Conservation (phyloP, 2,888 invertebrate genomes). For the Entomobrya multifasciata region DNA sequence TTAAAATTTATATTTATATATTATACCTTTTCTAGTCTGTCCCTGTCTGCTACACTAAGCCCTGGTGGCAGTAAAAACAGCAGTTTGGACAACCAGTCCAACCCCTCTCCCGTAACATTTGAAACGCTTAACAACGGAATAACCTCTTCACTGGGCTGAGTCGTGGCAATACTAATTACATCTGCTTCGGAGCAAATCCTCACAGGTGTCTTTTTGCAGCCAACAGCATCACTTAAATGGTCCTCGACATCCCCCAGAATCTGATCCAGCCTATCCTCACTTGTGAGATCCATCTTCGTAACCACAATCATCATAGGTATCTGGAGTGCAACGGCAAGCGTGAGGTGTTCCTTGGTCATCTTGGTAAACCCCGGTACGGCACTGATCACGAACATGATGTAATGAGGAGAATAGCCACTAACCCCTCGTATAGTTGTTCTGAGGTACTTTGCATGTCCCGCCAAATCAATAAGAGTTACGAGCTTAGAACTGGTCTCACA, state of each 20-base stretch:
- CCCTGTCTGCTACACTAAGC: conserved; percentile 85
- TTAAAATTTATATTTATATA: no score
- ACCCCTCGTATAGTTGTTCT: conserved; percentile 97
- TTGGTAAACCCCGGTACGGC: conserved; percentile 90
- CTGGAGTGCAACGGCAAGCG: conserved; percentile 89
- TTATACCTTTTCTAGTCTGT: conserved; percentile 86
- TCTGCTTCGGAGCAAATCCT: conserved; percentile 87
- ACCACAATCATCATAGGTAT: conserved; percentile 95
- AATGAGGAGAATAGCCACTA: conserved; percentile 95
- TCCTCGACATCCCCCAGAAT: conserved; percentile 80
- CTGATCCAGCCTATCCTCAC: conserved; percentile 81
- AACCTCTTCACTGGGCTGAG: conserved; percentile 85
- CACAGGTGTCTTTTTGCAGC: conserved; percentile 84
- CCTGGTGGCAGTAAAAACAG: conserved; percentile 90
- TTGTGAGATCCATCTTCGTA: conserved; percentile 95
- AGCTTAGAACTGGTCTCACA: conserved; percentile 95
- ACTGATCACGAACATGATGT: conserved; percentile 92
- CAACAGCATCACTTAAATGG: conserved; percentile 81
- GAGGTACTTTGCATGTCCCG: conserved; percentile 97
- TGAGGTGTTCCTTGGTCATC: conserved; percentile 95
- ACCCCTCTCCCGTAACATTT: conserved; percentile 92
- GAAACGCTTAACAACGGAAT: conserved; percentile 94
- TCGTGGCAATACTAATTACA: conserved; percentile 84
- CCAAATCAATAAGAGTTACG: conserved; percentile 96
- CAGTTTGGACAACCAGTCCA: conserved; percentile 91